Evolutionary conservation across 2,888 invertebrate species (phyloP).

Genomic region (Drosophila kuntzei): DNA sequence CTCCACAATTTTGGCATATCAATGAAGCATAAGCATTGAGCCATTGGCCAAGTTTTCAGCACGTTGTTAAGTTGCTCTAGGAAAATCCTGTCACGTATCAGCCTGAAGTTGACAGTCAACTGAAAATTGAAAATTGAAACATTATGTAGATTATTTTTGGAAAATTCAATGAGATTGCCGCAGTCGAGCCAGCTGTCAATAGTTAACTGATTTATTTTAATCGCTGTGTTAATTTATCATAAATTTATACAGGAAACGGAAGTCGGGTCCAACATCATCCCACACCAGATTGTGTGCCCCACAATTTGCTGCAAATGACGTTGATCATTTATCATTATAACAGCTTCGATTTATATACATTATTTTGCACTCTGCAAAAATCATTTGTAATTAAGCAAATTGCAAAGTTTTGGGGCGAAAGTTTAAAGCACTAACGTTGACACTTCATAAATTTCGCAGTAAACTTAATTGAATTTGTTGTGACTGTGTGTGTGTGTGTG

Average conservation of each 20-base stretch:
- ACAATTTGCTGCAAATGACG: slow-evolving; percentile 39
- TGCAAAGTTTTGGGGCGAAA: slow-evolving; percentile 19
- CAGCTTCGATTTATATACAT: slow-evolving; percentile 31
- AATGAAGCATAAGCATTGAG: slow-evolving; percentile 29
- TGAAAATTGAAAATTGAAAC: slow-evolving; percentile 62
- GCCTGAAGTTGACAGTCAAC: slow-evolving; percentile 37
- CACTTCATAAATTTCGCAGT: slow-evolving; percentile 33
- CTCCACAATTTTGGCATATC: slow-evolving; percentile 47
- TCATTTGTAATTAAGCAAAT: slow-evolving; percentile 33
- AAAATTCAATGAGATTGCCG: slow-evolving; percentile 21
- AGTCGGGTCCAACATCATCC: not conserved
- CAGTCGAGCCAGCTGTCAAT: slow-evolving; percentile 9
- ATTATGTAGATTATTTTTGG: slow-evolving; percentile 43
- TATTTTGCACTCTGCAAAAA: slow-evolving; percentile 35
- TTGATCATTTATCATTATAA: slow-evolving; percentile 44
- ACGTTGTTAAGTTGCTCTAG: slow-evolving; percentile 47
- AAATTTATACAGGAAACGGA: slow-evolving; percentile 11
- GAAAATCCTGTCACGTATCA: slow-evolving; percentile 48
- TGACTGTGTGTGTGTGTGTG: slow-evolving; percentile 8
- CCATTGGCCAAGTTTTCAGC: slow-evolving; percentile 44
- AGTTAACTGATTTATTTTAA: slow-evolving; percentile 43
- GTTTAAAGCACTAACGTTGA: slow-evolving; percentile 20
- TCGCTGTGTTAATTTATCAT: slow-evolving; percentile 31
- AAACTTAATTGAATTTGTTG: slow-evolving; percentile 36
- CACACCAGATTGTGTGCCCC: not conserved